Conservation (phyloP, 92 coral and sea anemone species). For the Actinernus sp. region DNA sequence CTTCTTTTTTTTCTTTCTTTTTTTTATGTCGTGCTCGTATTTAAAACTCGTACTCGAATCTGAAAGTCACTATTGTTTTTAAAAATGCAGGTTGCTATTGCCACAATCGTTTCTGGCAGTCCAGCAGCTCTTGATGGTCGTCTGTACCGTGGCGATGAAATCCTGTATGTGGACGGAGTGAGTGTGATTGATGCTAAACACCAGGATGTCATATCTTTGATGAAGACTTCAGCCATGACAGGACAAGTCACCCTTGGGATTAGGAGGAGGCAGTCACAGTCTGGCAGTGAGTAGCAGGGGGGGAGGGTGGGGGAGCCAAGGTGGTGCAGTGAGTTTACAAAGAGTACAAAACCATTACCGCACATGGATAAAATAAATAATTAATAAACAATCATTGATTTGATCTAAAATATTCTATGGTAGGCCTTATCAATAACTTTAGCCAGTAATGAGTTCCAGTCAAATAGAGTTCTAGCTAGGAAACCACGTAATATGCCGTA, state of each 20-base stretch:
- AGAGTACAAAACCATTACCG: no score
- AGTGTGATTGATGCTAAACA: conserved; percentile 88
- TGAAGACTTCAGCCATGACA: conserved; percentile 84
- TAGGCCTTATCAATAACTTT: no score
- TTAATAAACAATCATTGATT: no score
- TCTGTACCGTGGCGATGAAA: conserved; percentile 85
- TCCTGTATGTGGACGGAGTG: conserved; percentile 80
- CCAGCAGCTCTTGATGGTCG: conserved; percentile 88
- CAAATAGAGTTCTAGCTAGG: no score
- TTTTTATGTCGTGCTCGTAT: no score
- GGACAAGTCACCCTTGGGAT: conserved; percentile 84
- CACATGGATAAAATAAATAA: no score
- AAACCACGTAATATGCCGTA: no score
- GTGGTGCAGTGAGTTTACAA: no score
- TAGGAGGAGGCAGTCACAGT: conserved; percentile 62
- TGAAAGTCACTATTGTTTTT: background rate
- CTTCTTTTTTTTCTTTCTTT: no score
- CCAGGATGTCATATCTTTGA: conserved; percentile 91
- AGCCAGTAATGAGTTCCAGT: no score
- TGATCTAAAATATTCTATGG: no score
- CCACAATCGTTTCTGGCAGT: conserved; percentile 91
- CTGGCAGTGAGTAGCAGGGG: conserved; percentile 94
- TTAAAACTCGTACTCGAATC: background rate
- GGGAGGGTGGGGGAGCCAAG: no score
- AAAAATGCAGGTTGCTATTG: conserved; percentile 84